Evolutionary conservation across 2,113 vertebrate species (phyloP).

Genomic region (Reinhardtius hippoglossoides): DNA sequence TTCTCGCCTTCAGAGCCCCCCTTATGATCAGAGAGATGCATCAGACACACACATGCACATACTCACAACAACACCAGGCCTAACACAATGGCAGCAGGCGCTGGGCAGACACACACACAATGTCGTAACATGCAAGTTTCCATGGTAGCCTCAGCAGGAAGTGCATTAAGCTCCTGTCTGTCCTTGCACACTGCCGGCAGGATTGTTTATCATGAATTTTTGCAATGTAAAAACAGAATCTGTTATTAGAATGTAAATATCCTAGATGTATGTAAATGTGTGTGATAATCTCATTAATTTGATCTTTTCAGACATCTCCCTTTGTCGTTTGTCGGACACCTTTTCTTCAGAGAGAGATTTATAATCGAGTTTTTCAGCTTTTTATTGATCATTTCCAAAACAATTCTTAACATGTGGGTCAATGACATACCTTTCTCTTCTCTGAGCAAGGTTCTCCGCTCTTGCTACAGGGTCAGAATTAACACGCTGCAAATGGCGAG

Average conservation of each 20-base stretch:
- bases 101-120: not conserved
- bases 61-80: conserved; percentile 16
- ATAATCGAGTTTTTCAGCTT: not conserved
- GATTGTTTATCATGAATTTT: not conserved
- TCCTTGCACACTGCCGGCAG: conserved; percentile 29
- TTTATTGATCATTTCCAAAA: not conserved
- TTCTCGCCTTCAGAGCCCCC: conserved; percentile 52
- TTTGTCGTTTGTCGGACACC: too few relatives aligned
- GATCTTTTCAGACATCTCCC: not conserved
- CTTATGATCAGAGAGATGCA: conserved; percentile 50
- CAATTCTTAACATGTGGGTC: not conserved
- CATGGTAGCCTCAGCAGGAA: conserved; percentile 63
- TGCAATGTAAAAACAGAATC: not conserved
- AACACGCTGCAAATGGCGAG: too few relatives aligned
- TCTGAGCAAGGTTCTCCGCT: too few relatives aligned
- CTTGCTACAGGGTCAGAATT: too few relatives aligned
- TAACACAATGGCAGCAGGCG: conserved; percentile 44
- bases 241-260: not conserved
- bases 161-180: conserved; percentile 45
- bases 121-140: conserved; percentile 51
- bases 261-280: not conserved
- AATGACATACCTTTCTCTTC: too few relatives aligned
- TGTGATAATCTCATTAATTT: not conserved
- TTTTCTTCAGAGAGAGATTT: too few relatives aligned
- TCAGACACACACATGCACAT: conserved; percentile 18